Percentiles rank a stretch among this genome's conserved stretches.
These are phyloP conservation scores for Panthera tigris DNA, from an alignment of 2,113 vertebrate genomes.

Conservation along the genomic window DNA sequence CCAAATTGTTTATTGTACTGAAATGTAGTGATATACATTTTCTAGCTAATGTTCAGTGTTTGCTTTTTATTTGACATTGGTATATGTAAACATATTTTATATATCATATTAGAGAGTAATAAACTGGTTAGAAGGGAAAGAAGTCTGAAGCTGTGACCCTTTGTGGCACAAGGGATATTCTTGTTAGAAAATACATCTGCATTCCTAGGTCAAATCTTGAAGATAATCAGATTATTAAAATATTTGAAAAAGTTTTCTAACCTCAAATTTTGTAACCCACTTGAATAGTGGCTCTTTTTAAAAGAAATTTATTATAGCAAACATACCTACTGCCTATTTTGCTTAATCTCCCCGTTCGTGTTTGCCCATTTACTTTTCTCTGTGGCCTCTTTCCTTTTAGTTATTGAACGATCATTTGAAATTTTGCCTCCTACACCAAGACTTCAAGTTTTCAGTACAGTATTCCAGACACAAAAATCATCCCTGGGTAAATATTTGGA, in stretches of 20 bases:
- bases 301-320: background rate
- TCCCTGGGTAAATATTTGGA: background rate
- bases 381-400: background rate
- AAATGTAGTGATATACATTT: background rate
- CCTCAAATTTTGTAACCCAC: background rate
- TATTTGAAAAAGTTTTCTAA: background rate
- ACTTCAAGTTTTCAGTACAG: background rate
- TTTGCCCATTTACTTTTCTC: conserved; percentile 10
- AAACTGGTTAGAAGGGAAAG: background rate
- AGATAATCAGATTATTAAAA: background rate
- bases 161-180: background rate
- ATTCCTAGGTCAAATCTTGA: background rate
- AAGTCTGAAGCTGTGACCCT: background rate
- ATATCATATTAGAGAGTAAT: background rate
- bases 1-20: background rate
- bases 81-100: background rate
- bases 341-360: background rate
- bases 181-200: background rate
- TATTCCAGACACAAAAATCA: background rate
- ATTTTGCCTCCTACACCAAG: background rate
- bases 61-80: background rate
- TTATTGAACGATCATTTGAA: conserved; percentile 21
- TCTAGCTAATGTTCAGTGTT: background rate
- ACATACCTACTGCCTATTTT: background rate
- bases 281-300: background rate